These are phyloP conservation scores for Psylliodes chrysocephalus DNA, from an alignment of 2,888 invertebrate genomes.

Conservation along the genomic window DNA sequence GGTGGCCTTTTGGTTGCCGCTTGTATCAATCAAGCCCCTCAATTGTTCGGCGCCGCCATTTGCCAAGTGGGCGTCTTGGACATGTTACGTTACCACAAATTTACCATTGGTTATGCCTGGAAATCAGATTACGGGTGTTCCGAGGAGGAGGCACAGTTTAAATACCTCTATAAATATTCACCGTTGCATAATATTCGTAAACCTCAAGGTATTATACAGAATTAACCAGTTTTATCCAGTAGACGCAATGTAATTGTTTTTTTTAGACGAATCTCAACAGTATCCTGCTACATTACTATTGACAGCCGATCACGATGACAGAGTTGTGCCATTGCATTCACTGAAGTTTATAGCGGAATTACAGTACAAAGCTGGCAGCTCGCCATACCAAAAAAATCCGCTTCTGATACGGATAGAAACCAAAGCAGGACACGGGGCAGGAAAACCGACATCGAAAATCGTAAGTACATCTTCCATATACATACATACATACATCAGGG, in stretches of 20 bases:
- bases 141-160: constrained; percentile 86
- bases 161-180: constrained; percentile 86
- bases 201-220: constrained; percentile 65
- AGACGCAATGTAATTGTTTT: background rate
- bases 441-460: constrained; percentile 94
- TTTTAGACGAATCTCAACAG: constrained; percentile 62
- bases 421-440: constrained; percentile 96
- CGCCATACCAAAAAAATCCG: constrained; percentile 80
- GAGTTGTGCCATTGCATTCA: constrained; percentile 97
- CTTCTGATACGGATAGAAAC: constrained; percentile 91
- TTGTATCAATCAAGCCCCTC: constrained; percentile 93
- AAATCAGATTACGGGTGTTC: constrained; percentile 94
- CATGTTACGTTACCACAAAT: constrained; percentile 97
- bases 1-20: constrained; percentile 97
- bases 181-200: constrained; percentile 90
- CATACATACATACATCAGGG: no score
- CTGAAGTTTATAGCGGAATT: constrained; percentile 93
- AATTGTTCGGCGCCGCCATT: constrained; percentile 91
- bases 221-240: background rate
- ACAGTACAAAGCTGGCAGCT: constrained; percentile 76
- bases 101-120: constrained; percentile 98
- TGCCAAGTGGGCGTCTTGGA: constrained; percentile 97
- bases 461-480: constrained; percentile 67
- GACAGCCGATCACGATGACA: constrained; percentile 98
- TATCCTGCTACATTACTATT: constrained; percentile 92